Percentiles rank a stretch among this genome's conserved stretches.
Evolutionary conservation across 2,113 vertebrate genomes (phyloP).

Genomic region (Menidia beryllina): DNA sequence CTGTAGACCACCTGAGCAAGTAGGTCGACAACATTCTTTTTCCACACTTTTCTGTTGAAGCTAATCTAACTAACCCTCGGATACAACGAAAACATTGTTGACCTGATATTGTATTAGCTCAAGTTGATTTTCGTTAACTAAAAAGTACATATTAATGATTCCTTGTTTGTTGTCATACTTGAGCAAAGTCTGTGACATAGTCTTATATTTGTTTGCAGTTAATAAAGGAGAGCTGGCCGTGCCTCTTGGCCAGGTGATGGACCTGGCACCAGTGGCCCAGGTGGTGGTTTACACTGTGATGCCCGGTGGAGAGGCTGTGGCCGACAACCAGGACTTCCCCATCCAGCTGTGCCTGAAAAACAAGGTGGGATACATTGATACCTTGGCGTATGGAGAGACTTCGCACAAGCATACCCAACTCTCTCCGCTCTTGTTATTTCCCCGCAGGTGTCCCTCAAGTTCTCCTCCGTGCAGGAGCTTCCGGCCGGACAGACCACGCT

Average conservation of each 20-base stretch:
- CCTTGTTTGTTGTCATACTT: too few relatives aligned
- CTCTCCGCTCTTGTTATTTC: background rate
- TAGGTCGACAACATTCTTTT: too few relatives aligned
- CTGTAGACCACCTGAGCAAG: too few relatives aligned
- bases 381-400: too few relatives aligned
- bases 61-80: too few relatives aligned
- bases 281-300: constrained; percentile 85
- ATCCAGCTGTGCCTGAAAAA: constrained; percentile 86
- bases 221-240: constrained; percentile 79
- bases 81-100: too few relatives aligned
- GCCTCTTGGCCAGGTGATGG: constrained; percentile 57
- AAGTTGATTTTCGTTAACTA: too few relatives aligned
- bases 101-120: too few relatives aligned
- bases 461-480: constrained; percentile 76
- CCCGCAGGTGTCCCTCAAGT: constrained; percentile 85
- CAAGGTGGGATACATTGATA: constrained; percentile 78
- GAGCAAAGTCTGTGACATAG: background rate
- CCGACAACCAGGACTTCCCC: constrained; percentile 83
- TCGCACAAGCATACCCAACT: background rate
- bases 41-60: too few relatives aligned
- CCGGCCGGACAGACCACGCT: constrained; percentile 81
- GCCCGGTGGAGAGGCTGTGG: constrained; percentile 83
- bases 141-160: too few relatives aligned
- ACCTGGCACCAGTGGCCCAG: constrained; percentile 84
- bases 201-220: constrained; percentile 38